Evolutionary conservation across 2,797 vertebrate genomes (phyloP).

Genomic region (Melopsittacus undulatus): DNA sequence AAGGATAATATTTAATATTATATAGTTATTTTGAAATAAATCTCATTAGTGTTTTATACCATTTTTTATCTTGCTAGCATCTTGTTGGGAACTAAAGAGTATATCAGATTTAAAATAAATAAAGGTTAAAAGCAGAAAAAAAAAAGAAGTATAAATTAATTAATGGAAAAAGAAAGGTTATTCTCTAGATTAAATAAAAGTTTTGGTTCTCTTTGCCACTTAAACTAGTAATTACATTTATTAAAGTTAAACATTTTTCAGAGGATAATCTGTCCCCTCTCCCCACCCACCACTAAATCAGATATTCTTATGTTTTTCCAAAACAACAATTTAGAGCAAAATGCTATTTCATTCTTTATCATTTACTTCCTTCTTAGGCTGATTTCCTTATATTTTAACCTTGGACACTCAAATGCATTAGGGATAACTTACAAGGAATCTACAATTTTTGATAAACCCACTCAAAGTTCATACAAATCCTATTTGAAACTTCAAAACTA

Average conservation of each 20-base stretch:
- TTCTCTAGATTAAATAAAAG: background rate
- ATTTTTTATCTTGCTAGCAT: background rate
- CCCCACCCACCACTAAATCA: background rate
- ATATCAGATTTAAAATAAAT: slow-evolving; percentile 48
- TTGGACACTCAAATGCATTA: background rate
- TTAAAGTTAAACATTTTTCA: background rate
- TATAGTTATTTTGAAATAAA: background rate
- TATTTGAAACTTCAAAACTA: background rate
- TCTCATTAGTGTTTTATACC: background rate
- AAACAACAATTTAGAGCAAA: background rate
- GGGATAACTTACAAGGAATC: background rate
- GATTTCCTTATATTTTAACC: background rate
- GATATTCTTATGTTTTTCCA: background rate
- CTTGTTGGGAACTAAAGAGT: background rate
- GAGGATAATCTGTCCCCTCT: background rate
- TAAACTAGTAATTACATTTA: background rate
- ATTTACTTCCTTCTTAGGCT: background rate
- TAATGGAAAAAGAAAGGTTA: background rate
- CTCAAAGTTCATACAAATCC: background rate
- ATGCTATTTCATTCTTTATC: background rate
- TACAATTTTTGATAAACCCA: background rate
- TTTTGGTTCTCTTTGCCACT: background rate
- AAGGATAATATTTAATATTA: background rate
- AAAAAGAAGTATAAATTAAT: slow-evolving; percentile 46
- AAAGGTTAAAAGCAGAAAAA: slow-evolving; percentile 57